Base-by-base conservation (phyloP, 2,888 invertebrate species). In the Onchidella celtica region DNA sequence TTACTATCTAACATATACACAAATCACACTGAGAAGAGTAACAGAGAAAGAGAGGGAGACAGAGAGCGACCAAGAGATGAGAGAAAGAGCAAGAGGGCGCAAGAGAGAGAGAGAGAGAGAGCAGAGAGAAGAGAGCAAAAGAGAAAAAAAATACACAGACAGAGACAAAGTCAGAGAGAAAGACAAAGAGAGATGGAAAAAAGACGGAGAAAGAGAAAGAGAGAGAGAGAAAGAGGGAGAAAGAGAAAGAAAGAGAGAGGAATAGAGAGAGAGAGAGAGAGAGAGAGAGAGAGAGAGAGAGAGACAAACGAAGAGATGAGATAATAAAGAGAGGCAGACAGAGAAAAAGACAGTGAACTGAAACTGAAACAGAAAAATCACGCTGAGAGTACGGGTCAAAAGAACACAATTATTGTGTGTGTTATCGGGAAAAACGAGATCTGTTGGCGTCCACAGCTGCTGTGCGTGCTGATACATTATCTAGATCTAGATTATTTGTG, bases 241-340 rank as follows among this genome's bases (percentile, higher is more conserved):
- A 17, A 32, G 24, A 61, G 24, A 47, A 24, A 72, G 24, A 34
- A 68, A 27, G 47, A 65, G 29, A 29, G 34, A n/a, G 47, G n/a
- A 29, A n/a, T n/a, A 34, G 29, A 40, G 2, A 27, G 32, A 21
- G 66, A 65, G n/a, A 34, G 47, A 77, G 29, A 68, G 57, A 21
- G 47, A 68, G 36, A 24, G 0, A 34, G 57, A 36, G 32, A 68
- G 38, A 68, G 55, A 68, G 32, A 77, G 32, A 34, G 68, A 68
- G 34, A 68, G 55, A 59, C 21, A 78, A 36, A 69, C 57, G 17
- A 34, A 78, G 77, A 57, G 17, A 59, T 36, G 59, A 27, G 24
- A 34, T n/a, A 1, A 47, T 14, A n/a, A 59, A 32, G 14, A 61
- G n/a, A 6, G 32, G 36, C 11, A 27, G 21, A 11, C 36, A 27